Conservation (phyloP, 2,113 vertebrate genomes). For the Piprites chloris region DNA sequence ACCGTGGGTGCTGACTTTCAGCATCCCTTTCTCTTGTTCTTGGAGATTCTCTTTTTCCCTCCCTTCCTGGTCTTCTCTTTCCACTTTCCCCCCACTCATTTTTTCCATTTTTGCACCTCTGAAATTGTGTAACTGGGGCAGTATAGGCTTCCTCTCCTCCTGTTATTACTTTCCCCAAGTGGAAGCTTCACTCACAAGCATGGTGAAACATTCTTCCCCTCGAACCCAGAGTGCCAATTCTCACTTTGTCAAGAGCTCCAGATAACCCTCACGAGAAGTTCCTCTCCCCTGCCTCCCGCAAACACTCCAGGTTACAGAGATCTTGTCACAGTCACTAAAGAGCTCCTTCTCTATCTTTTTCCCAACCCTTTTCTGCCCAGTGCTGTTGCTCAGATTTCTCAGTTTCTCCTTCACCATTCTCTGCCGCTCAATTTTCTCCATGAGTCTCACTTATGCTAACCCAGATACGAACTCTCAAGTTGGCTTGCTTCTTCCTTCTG, state of each 20-base stretch:
- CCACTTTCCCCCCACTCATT: background rate
- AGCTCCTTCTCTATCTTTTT: background rate
- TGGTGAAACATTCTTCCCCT: conserved; percentile 2
- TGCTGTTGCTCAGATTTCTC: background rate
- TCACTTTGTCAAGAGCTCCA: conserved; percentile 48
- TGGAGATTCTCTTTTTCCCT: background rate
- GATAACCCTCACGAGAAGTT: conserved; percentile 40
- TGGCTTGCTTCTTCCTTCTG: background rate
- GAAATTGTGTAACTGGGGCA: conserved; percentile 37
- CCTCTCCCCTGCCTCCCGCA: background rate
- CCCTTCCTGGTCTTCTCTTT: background rate
- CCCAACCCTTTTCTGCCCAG: background rate
- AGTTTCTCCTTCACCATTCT: background rate
- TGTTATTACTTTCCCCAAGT: conserved; percentile 19
- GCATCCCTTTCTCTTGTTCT: background rate
- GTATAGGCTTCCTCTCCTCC: conserved; percentile 8
- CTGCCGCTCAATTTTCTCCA: background rate
- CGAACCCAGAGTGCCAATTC: conserved; percentile 8
- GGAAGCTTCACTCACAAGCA: conserved; percentile 41
- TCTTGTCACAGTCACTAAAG: background rate
- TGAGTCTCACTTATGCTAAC: background rate
- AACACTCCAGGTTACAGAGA: background rate
- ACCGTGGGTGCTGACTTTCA: background rate
- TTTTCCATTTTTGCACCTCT: conserved; percentile 44
- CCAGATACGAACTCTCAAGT: background rate